phyloP scores from a whole-genome alignment of 2,888 invertebrate species.

The Doris montereyensis region DNA sequence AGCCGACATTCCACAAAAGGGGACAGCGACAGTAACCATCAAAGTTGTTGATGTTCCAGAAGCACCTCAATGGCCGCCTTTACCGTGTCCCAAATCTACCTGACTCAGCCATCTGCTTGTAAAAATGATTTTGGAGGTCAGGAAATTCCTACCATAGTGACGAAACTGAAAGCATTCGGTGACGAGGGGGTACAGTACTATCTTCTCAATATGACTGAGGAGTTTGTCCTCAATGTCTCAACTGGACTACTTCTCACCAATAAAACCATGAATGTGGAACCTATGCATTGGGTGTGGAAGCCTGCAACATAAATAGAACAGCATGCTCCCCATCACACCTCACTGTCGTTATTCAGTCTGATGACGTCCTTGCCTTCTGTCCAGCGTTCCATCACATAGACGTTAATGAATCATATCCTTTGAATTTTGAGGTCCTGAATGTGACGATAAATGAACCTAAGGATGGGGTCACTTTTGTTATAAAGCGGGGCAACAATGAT shows the following conservation, averaged over 20 bases:
- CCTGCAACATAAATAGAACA: constrained; percentile 33
- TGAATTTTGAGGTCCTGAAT: constrained; percentile 83
- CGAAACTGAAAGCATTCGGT: constrained; percentile 20
- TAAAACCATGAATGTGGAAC: not conserved
- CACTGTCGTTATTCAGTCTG: constrained; percentile 36
- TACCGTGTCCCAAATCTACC: constrained; percentile 39
- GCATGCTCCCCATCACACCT: constrained; percentile 43
- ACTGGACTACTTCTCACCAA: constrained; percentile 38
- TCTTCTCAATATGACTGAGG: constrained; percentile 36
- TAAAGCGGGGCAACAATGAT: constrained; percentile 26
- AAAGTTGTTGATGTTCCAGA: constrained; percentile 43
- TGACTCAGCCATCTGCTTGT: constrained; percentile 40
- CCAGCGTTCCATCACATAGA: constrained; percentile 40
- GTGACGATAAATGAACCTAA: constrained; percentile 82
- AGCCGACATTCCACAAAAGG: constrained; percentile 36
- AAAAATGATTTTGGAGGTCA: constrained; percentile 18
- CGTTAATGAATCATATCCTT: constrained; percentile 78
- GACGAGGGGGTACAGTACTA: constrained; percentile 38
- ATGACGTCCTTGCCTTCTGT: constrained; percentile 43
- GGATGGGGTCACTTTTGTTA: constrained; percentile 40
- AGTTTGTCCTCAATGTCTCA: constrained; percentile 38
- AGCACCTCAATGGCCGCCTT: constrained; percentile 45
- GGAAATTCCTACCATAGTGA: constrained; percentile 42
- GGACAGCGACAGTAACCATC: constrained; percentile 36
- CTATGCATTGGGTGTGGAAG: constrained; percentile 35